Evolutionary conservation across 2,113 vertebrate species (phyloP).

Genomic region (Otus sunia): DNA sequence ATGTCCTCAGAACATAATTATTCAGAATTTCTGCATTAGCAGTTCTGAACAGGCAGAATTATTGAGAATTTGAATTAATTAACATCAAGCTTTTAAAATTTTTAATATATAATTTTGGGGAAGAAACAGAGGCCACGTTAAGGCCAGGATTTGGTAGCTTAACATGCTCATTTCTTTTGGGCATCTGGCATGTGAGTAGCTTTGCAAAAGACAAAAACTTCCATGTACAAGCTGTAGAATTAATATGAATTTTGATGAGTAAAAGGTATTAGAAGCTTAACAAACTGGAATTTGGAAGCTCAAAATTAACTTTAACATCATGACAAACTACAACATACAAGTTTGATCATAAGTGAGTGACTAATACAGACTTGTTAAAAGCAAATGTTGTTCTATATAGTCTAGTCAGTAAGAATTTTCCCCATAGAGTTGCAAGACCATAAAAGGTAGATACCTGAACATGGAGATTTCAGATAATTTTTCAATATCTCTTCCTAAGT

Average conservation of each 20-base stretch:
- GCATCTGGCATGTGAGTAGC: not conserved
- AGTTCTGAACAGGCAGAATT: not conserved
- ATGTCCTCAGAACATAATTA: conserved; percentile 40
- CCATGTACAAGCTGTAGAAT: not conserved
- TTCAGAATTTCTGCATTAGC: not conserved
- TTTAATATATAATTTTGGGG: not conserved
- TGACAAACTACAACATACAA: not conserved
- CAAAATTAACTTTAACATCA: not conserved
- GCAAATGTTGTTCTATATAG: not conserved
- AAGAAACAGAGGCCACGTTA: not conserved
- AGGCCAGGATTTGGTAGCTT: not conserved
- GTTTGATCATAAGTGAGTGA: not conserved
- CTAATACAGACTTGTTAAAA: not conserved
- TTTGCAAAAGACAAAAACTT: not conserved
- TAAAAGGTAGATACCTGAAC: not conserved
- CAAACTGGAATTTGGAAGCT: not conserved
- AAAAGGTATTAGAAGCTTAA: not conserved
- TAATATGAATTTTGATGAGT: not conserved
- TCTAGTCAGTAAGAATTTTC: not conserved
- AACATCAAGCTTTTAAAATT: not conserved
- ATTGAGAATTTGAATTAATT: conserved; percentile 15
- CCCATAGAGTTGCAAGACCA: not conserved
- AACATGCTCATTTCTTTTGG: not conserved
- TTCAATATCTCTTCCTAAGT: not conserved
- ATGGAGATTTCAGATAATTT: not conserved